Evolutionary conservation across 2,888 invertebrate genomes (phyloP), one percentile per base, ranked within the genome.

Genomic region (Apocheima hispidaria): DNA sequence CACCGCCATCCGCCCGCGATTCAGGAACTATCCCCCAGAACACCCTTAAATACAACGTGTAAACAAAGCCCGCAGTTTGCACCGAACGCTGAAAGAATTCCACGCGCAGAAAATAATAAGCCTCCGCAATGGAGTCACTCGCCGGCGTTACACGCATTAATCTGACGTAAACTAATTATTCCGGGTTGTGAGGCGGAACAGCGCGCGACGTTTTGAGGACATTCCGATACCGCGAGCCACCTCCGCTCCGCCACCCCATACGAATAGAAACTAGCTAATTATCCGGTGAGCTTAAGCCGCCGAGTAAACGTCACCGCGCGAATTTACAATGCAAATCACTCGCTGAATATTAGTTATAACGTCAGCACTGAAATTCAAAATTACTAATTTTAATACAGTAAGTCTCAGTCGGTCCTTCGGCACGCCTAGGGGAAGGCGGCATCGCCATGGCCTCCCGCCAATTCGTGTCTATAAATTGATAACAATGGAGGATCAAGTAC

Each of bases 321-420:
- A 90, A 92, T 92, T 92, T 92, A 91, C 92, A 92, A 88, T 92
- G 91, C 92, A 92, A 92, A 92, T 92, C 82, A 87, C 80, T 79
- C 78, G 87, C 85, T 89, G 88, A 90, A 90, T 92, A 91, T 91
- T 92, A 91, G 88, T 89, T 89, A 88, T 81, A 89, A 83, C 89
- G 90, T 88, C 88, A 86, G 82, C 82, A 80, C 81, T 85, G 87
- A 88, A 90, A 87, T 89, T 92, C 88, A 90, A 92, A 92, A 91
- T 92, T 90, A 90, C 78, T 88, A 86, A 92, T 89, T 92, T 91
- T 89, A 92, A 89, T 92, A 90, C 87, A 81, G 86, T 82, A 83
- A 81, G 88, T 88, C 86, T 87, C 92, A 92, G 92, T 92, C 87
- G 84, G 82, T 84, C 85, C 82, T 84, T 84, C 79, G 90, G 85